phyloP scores from a whole-genome alignment of 1,140 invertebrate genomes.

The Drosophila sucinea region DNA sequence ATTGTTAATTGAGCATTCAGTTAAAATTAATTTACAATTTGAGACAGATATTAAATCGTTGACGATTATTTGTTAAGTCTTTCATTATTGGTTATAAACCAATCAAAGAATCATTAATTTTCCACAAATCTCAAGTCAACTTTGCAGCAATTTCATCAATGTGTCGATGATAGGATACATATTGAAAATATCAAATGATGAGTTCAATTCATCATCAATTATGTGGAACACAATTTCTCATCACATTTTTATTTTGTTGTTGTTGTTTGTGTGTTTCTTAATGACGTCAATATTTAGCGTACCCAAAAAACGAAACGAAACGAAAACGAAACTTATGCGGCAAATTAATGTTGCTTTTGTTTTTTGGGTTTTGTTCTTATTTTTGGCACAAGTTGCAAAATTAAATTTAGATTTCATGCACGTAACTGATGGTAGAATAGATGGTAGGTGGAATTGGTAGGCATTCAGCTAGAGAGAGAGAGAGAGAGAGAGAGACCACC shows the following conservation, averaged over 20 bases:
- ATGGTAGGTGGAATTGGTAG: slow-evolving; percentile 30
- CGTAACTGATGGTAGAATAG: slow-evolving; percentile 38
- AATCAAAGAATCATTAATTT: not conserved
- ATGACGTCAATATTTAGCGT: slow-evolving; percentile 60
- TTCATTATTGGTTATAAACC: not conserved
- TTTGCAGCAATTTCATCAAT: not conserved
- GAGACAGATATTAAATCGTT: too few relatives aligned
- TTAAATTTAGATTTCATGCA: slow-evolving; percentile 79
- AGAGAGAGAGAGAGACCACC: slow-evolving; percentile 20
- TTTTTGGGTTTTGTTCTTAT: slow-evolving; percentile 28
- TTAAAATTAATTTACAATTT: too few relatives aligned
- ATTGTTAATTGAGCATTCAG: too few relatives aligned
- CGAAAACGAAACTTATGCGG: slow-evolving; percentile 27
- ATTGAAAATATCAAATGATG: slow-evolving; percentile 1
- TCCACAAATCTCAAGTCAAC: not conserved
- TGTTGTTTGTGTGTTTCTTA: slow-evolving; percentile 17
- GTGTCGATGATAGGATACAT: too few relatives aligned
- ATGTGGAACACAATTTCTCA: slow-evolving; percentile 9
- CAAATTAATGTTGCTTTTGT: slow-evolving; percentile 41
- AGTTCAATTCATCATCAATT: slow-evolving; percentile 9
- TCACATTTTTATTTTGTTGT: not conserved
- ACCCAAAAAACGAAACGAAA: not conserved
- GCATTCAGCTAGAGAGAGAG: too few relatives aligned
- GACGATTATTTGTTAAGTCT: too few relatives aligned
- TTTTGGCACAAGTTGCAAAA: slow-evolving; percentile 76